Evolutionary conservation across 2,113 vertebrate species (phyloP).

Genomic region (Pachyramphus minor): DNA sequence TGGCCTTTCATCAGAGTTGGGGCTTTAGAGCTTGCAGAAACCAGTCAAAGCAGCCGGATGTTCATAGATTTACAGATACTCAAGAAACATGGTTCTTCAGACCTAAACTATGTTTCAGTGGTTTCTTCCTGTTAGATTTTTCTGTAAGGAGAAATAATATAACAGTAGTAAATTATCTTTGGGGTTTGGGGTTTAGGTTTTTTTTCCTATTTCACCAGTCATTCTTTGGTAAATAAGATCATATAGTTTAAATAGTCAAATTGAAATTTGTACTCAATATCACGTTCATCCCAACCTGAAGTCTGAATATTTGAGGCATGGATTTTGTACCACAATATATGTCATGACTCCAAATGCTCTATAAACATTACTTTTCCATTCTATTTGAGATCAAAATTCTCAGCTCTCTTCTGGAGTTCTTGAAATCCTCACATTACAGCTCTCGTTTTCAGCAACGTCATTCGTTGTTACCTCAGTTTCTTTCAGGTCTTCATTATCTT

Average conservation of each 20-base stretch:
- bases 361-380: not conserved
- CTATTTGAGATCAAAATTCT: not conserved
- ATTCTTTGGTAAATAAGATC: not conserved
- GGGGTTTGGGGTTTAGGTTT: not conserved
- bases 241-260: not conserved
- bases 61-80: conserved; percentile 48
- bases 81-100: conserved; percentile 41
- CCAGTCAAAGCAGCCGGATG: conserved; percentile 10
- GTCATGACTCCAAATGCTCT: not conserved
- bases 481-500: not conserved
- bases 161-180: conserved; percentile 48
- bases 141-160: conserved; percentile 28
- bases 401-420: not conserved
- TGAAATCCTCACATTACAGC: not conserved
- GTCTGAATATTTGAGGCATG: not conserved
- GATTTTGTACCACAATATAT: not conserved
- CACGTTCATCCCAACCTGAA: not conserved
- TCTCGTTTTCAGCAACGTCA: not conserved
- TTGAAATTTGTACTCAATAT: not conserved
- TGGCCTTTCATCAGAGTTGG: conserved; percentile 21
- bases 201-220: not conserved
- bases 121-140: conserved; percentile 48
- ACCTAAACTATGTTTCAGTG: conserved; percentile 49
- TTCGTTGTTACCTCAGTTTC: not conserved
- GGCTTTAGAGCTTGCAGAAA: conserved; percentile 4